Base-by-base conservation (phyloP, 2,797 vertebrate genomes). In the Naso thynnoides region DNA sequence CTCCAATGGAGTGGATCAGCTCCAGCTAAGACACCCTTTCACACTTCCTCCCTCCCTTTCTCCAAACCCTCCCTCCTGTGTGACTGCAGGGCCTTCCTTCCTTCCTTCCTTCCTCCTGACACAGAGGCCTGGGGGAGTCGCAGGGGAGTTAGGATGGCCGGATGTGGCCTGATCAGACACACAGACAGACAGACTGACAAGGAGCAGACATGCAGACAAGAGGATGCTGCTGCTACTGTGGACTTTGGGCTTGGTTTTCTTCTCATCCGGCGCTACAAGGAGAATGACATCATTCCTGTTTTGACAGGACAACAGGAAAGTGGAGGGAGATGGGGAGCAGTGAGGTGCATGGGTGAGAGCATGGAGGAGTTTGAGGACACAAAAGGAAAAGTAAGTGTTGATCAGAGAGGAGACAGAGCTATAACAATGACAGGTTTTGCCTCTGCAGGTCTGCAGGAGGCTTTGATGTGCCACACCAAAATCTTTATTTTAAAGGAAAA, bases 1-100 rank as follows among this genome's bases (percentile, higher is more conserved):
- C 82, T 91, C 79, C 81, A 84, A 58, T 88, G 84, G 80, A 88
- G 86, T 88, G 87, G 86, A 93, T 92, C 80, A 80, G 69, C 86
- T 92, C 90, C 91, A 92, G 89, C 92, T 87, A 90, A 89, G 92
- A 91, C 88, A 91, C 86, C 89, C 92, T 92, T 76, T 88, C 85
- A 88, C 81, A 82, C 88, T 91, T 94, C 91, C 92, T 89, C 90
- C 88, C 88, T 86, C 86, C 78, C 74, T 83, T 86, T 88, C 85
- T 86, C 80, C 55, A 57, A 83, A 83, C 73, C 86, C 82, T 89
- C 83, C 88, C 88, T 90, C 79, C 57, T 83, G 68, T 84, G 85
- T 81, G 86, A 88, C 88, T 58, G 14, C 90, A 76, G 86, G 78
- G 83, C 82, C 84, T 89, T 90, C 83, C 85, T 87, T 88, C 87